These are phyloP conservation scores for Tenualosa ilisha DNA, from an alignment of 2,797 vertebrate species.

Conservation along the genomic window DNA sequence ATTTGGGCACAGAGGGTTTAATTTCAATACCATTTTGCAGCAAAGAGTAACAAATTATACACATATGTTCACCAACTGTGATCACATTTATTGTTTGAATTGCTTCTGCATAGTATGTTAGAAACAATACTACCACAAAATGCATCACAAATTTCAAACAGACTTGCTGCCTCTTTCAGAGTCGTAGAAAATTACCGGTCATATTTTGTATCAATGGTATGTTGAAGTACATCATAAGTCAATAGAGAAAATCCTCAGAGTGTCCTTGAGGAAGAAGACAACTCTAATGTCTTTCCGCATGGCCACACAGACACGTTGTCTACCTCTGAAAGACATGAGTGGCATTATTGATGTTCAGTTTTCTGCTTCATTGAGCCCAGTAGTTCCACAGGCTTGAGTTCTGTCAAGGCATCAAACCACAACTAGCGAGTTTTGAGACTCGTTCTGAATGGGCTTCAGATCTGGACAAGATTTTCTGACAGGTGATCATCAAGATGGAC, in stretches of 20 bases:
- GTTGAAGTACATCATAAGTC: background rate
- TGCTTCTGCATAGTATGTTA: background rate
- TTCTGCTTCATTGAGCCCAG: conserved; percentile 36
- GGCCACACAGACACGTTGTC: background rate
- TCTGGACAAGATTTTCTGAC: background rate
- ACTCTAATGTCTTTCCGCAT: background rate
- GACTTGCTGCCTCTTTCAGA: background rate
- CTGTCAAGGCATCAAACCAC: conserved; percentile 17
- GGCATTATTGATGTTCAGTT: conserved; percentile 40
- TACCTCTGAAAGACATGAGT: conserved; percentile 4
- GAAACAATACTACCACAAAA: too few species aligned
- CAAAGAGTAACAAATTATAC: background rate
- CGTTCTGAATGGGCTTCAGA: background rate
- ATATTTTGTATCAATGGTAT: background rate
- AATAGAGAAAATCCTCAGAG: background rate
- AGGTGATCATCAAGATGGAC: background rate
- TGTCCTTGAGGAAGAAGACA: background rate
- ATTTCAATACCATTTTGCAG: too few species aligned
- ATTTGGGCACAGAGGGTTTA: background rate
- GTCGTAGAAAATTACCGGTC: background rate
- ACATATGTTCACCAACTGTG: background rate
- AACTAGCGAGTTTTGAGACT: background rate
- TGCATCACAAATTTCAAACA: too few species aligned
- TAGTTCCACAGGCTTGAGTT: conserved; percentile 25
- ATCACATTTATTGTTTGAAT: background rate